Conservation (phyloP, 2,113 vertebrate species). For the Caretta caretta region DNA sequence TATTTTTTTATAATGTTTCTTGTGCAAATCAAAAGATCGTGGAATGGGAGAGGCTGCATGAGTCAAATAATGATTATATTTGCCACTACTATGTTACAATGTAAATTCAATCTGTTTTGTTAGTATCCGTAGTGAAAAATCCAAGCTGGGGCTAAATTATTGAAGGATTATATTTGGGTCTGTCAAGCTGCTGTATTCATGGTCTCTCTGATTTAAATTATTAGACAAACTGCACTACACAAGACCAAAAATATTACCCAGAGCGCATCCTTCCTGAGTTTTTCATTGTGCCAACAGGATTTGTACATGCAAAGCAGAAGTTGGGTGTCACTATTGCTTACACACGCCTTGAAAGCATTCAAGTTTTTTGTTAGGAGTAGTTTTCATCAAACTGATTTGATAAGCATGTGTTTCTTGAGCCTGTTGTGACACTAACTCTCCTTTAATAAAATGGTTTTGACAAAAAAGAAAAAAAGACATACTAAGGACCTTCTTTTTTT, state of each 20-base stretch:
- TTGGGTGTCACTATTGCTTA: conserved; percentile 41
- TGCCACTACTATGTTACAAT: conserved; percentile 10
- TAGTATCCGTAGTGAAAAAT: conserved; percentile 53
- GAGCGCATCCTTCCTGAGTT: conserved; percentile 11
- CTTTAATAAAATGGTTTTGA: conserved; percentile 79
- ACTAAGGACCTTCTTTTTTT: not conserved
- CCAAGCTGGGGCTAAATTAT: conserved; percentile 25
- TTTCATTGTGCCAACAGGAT: conserved; percentile 38
- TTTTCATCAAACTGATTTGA: conserved; percentile 59
- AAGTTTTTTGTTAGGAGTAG: conserved; percentile 11
- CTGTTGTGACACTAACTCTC: conserved; percentile 62
- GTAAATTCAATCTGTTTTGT: conserved; percentile 38
- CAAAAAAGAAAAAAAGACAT: conserved; percentile 24
- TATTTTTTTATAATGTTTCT: conserved; percentile 76
- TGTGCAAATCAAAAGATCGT: conserved; percentile 46
- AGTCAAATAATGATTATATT: conserved; percentile 26
- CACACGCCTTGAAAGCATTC: conserved; percentile 46
- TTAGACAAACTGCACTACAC: conserved; percentile 1
- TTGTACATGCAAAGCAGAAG: conserved; percentile 31
- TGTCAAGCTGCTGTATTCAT: conserved; percentile 21
- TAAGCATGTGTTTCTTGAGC: conserved; percentile 65
- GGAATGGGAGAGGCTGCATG: conserved; percentile 45
- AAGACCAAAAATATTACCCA: conserved; percentile 1
- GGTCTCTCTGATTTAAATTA: conserved; percentile 49
- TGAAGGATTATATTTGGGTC: conserved; percentile 7